Conservation (phyloP, 2,888 invertebrate species). For the Cheilosia urbana region DNA sequence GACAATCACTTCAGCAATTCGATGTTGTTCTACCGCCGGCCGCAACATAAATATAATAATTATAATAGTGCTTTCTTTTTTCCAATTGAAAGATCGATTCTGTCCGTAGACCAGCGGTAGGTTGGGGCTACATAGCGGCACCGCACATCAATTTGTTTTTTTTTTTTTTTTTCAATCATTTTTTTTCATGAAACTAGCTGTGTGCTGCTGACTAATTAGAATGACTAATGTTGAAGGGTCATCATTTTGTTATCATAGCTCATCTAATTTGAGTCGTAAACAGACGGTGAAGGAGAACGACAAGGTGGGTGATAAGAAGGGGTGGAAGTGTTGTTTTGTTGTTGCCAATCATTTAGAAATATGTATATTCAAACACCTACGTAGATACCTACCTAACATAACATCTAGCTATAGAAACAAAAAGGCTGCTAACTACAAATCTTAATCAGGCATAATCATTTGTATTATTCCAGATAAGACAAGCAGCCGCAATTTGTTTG, state of each 20-base stretch:
- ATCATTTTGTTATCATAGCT: slow-evolving; percentile 62
- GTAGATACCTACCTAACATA: neutral
- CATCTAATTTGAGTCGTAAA: slow-evolving; percentile 60
- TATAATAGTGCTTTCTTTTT: neutral
- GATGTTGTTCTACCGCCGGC: slow-evolving; percentile 5
- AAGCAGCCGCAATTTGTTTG: slow-evolving; percentile 7
- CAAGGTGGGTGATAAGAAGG: slow-evolving; percentile 14
- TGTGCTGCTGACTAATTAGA: slow-evolving; percentile 64
- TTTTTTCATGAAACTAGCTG: slow-evolving; percentile 12
- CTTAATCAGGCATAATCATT: slow-evolving; percentile 27
- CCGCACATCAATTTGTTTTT: slow-evolving; percentile 36
- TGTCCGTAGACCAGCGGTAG: neutral
- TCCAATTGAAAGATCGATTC: slow-evolving; percentile 67
- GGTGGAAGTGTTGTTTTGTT: neutral
- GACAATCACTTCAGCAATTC: slow-evolving; percentile 24
- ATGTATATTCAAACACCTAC: neutral
- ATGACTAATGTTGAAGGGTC: slow-evolving; percentile 62
- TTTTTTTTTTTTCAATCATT: slow-evolving; percentile 28
- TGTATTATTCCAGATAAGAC: slow-evolving; percentile 52
- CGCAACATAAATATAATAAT: slow-evolving; percentile 39
- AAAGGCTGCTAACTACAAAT: slow-evolving; percentile 34
- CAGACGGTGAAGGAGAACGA: slow-evolving; percentile 27
- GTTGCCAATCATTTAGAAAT: neutral
- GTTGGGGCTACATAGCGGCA: neutral
- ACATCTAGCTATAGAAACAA: neutral